These are phyloP conservation scores for Tridacna crocea DNA, from an alignment of 2,888 invertebrate genomes.

Conservation along the genomic window DNA sequence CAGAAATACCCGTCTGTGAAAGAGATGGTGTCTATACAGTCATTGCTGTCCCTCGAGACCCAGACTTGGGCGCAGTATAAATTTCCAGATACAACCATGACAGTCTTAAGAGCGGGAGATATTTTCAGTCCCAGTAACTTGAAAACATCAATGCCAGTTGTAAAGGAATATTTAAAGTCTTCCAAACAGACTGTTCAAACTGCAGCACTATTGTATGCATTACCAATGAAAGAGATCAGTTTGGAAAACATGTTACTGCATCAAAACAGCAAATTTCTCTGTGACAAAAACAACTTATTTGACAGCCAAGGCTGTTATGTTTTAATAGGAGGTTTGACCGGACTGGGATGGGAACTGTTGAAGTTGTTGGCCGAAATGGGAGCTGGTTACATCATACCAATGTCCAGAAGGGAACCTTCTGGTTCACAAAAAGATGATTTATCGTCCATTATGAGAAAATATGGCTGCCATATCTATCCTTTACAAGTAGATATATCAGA, in stretches of 20 bases:
- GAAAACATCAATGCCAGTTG: too few species aligned
- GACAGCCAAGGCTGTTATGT: conserved; percentile 51
- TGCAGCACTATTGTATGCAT: background rate
- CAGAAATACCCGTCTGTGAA: too few species aligned
- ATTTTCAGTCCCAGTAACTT: too few species aligned
- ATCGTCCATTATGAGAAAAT: background rate
- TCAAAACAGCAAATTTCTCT: background rate
- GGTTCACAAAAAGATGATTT: background rate
- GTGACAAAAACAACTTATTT: too few species aligned
- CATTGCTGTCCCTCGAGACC: too few species aligned
- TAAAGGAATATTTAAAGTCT: background rate
- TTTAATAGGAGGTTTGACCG: conserved; percentile 72
- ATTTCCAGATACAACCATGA: too few species aligned
- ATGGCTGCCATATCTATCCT: conserved; percentile 49
- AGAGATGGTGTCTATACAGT: too few species aligned
- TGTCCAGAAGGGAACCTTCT: conserved; percentile 62
- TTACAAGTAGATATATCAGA: conserved; percentile 60
- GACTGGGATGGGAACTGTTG: conserved; percentile 73
- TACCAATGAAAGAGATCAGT: background rate
- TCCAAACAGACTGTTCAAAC: background rate
- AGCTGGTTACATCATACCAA: conserved; percentile 63
- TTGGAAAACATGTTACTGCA: background rate
- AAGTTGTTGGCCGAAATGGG: conserved; percentile 61
- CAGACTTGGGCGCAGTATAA: too few species aligned
- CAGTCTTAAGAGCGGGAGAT: too few species aligned